phyloP scores from a whole-genome alignment of 2,797 vertebrate genomes.

The Phyllotis vaccarum region DNA sequence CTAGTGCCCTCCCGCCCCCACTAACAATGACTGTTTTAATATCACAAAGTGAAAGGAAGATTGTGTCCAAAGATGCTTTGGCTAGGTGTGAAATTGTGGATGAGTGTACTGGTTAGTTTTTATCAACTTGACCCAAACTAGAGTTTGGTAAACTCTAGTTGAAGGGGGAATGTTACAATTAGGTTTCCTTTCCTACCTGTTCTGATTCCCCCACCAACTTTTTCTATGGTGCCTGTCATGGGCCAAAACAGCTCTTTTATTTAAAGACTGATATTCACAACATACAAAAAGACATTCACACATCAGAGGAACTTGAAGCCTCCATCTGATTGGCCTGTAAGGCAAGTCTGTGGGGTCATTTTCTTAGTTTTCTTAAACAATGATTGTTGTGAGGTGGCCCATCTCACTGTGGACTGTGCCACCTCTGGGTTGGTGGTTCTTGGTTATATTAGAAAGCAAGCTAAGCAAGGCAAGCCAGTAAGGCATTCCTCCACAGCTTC shows the following conservation, averaged over 20 bases:
- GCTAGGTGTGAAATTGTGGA: no score
- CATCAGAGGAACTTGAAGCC: not conserved
- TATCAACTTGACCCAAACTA: not conserved
- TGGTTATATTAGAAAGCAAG: not conserved
- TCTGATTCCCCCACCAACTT: no score
- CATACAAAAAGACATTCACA: no score
- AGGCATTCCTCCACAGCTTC: not conserved
- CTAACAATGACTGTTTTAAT: not conserved
- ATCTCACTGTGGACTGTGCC: not conserved
- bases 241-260: no score
- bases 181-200: no score
- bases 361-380: not conserved
- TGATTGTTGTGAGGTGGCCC: not conserved
- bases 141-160: not conserved
- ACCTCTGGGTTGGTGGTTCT: not conserved
- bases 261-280: no score
- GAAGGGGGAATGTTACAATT: not conserved
- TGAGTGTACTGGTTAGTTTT: not conserved
- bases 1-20: no score
- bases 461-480: not conserved
- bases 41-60: not conserved
- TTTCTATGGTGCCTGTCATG: no score
- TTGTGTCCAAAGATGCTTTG: slow-evolving; percentile 17
- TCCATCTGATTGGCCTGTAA: not conserved
- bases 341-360: not conserved